These are phyloP conservation scores for Metopolophium dirhodum DNA, from an alignment of 1,140 invertebrate species.

Conservation along the genomic window DNA sequence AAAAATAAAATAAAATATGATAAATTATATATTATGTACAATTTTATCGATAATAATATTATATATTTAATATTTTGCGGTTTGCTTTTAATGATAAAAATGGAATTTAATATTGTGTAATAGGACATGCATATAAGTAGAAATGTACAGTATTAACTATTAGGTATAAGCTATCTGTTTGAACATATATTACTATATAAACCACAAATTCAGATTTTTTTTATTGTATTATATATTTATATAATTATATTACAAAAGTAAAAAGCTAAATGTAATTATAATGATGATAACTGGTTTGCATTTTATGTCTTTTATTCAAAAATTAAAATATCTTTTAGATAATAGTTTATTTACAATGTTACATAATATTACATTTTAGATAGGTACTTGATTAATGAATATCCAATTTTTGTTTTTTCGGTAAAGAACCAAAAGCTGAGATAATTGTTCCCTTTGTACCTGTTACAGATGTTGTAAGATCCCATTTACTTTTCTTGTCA, in stretches of 20 bases:
- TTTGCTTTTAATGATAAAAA: constrained; percentile 22
- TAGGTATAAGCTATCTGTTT: constrained; percentile 1
- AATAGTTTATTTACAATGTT: neutral
- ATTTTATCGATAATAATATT: neutral
- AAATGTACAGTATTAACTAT: constrained; percentile 26
- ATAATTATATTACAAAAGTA: neutral
- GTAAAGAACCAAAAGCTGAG: constrained; percentile 85
- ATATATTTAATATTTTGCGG: neutral
- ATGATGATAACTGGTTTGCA: neutral
- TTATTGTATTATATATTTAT: neutral
- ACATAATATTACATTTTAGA: constrained; percentile 44
- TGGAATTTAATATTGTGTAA: neutral
- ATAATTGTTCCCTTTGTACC: constrained; percentile 87
- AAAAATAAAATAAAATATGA: neutral
- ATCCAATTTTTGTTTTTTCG: constrained; percentile 73
- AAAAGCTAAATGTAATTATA: neutral
- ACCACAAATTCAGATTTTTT: neutral
- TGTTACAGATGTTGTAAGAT: constrained; percentile 65
- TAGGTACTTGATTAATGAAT: constrained; percentile 63
- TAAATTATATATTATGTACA: neutral
- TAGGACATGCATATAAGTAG: neutral
- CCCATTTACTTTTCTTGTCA: constrained; percentile 70
- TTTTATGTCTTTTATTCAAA: neutral
- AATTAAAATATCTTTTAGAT: neutral
- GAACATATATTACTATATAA: neutral